Conservation (phyloP, 35 echinoderm and acorn worm genomes). For the Heliocidaris erythrogramma region DNA sequence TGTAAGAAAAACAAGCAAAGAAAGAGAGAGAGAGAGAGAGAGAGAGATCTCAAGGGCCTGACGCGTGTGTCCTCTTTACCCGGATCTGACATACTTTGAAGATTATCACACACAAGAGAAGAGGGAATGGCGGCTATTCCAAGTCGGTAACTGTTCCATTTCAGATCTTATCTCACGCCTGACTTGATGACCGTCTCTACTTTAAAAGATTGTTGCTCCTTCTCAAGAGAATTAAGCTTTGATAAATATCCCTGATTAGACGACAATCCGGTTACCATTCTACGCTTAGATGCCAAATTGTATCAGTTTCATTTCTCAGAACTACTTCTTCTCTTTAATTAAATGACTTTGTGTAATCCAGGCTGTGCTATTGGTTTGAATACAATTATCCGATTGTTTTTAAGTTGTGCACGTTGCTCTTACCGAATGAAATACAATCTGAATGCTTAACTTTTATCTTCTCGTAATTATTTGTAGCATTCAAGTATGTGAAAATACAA, state of each 20-base stretch:
- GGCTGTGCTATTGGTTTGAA: too few species aligned
- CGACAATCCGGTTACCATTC: background rate
- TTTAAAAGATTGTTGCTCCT: background rate
- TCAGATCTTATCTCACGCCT: slow-evolving; percentile 28
- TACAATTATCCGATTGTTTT: too few species aligned
- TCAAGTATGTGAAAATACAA: too few species aligned
- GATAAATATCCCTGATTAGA: slow-evolving; percentile 4
- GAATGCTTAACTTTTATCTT: too few species aligned
- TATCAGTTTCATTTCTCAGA: background rate
- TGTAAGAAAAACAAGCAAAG: background rate
- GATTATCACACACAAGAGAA: background rate
- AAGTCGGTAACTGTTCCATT: slow-evolving; percentile 28
- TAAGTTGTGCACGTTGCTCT: too few species aligned
- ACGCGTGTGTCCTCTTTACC: background rate
- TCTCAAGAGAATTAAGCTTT: slow-evolving; percentile 3
- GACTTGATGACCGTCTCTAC: slow-evolving; percentile 17
- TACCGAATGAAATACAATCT: too few species aligned
- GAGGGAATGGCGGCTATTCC: background rate
- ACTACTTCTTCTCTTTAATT: background rate
- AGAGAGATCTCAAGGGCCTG: background rate
- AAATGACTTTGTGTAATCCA: background rate
- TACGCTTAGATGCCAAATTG: background rate
- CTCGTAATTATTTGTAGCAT: too few species aligned
- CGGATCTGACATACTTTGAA: background rate
- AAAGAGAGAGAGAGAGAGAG: background rate